Evolutionary conservation across 2,888 invertebrate species (phyloP).

Genomic region (Sicus ferrugineus): DNA sequence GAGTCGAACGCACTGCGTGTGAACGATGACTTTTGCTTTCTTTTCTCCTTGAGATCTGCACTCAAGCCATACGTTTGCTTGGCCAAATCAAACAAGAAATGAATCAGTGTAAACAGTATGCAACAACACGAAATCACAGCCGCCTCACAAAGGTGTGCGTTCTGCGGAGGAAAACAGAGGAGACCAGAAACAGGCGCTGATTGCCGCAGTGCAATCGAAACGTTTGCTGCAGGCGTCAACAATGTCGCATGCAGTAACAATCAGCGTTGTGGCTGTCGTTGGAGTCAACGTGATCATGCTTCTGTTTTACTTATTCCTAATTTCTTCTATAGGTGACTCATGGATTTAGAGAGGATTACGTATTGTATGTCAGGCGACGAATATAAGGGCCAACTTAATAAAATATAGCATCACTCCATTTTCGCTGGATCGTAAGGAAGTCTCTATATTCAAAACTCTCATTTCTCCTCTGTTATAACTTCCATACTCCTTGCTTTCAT

Average conservation of each 20-base stretch:
- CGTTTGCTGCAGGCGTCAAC: constrained; percentile 4
- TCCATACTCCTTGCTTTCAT: too few relatives aligned
- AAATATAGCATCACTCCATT: too few relatives aligned
- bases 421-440: too few relatives aligned
- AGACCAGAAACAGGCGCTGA: not conserved
- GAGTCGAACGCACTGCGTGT: not conserved
- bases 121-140: not conserved
- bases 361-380: too few relatives aligned
- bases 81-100: constrained; percentile 25
- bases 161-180: not conserved
- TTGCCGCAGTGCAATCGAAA: not conserved
- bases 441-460: not conserved
- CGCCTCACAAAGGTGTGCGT: too few relatives aligned
- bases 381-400: too few relatives aligned
- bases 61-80: constrained; percentile 10
- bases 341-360: too few relatives aligned
- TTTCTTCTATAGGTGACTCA: too few relatives aligned
- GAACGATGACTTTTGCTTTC: not conserved
- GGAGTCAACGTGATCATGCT: too few relatives aligned
- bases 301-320: too few relatives aligned
- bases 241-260: constrained; percentile 5
- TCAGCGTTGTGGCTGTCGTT: too few relatives aligned
- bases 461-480: not conserved
- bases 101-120: constrained; percentile 20
- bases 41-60: not conserved